Evolutionary conservation across 2,888 invertebrate genomes (phyloP).

Genomic region (Agriopis leucophaearia): DNA sequence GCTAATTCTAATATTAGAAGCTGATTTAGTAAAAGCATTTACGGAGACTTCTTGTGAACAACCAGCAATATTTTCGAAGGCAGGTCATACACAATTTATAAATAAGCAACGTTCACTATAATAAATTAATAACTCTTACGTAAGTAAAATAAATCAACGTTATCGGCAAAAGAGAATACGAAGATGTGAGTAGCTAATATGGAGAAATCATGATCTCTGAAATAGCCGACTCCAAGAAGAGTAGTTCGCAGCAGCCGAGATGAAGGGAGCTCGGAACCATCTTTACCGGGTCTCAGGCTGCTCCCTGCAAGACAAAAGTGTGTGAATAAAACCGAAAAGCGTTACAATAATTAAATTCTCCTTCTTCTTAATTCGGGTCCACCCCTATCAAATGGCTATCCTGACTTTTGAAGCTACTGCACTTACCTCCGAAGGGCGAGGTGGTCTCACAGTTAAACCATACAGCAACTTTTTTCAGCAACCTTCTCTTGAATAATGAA

Average conservation of each 20-base stretch:
- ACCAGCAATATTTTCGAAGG: background rate
- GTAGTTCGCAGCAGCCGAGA: constrained; percentile 54
- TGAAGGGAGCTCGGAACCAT: constrained; percentile 58
- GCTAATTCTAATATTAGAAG: too few relatives aligned
- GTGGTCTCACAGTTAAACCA: too few relatives aligned
- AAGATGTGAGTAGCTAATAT: constrained; percentile 50
- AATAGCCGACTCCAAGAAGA: constrained; percentile 54
- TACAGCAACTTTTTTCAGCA: too few relatives aligned
- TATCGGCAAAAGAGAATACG: constrained; percentile 48
- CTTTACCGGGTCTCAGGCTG: constrained; percentile 50
- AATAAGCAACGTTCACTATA: background rate
- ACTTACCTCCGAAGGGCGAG: too few relatives aligned
- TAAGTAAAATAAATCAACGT: constrained; percentile 51
- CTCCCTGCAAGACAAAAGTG: constrained; percentile 41
- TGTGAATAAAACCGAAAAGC: background rate
- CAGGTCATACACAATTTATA: background rate
- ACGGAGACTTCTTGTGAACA: background rate
- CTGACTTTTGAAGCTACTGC: too few relatives aligned
- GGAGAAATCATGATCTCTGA: constrained; percentile 52
- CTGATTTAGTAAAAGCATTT: background rate
- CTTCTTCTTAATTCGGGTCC: too few relatives aligned
- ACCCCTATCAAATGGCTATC: too few relatives aligned
- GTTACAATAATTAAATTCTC: too few relatives aligned
- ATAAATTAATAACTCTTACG: constrained; percentile 40
- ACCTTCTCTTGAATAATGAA: too few relatives aligned